A percentile compares a stretch with the other conserved stretches of the same genome.
Conservation (phyloP, 2,113 vertebrate genomes). For the Marmota monax region DNA sequence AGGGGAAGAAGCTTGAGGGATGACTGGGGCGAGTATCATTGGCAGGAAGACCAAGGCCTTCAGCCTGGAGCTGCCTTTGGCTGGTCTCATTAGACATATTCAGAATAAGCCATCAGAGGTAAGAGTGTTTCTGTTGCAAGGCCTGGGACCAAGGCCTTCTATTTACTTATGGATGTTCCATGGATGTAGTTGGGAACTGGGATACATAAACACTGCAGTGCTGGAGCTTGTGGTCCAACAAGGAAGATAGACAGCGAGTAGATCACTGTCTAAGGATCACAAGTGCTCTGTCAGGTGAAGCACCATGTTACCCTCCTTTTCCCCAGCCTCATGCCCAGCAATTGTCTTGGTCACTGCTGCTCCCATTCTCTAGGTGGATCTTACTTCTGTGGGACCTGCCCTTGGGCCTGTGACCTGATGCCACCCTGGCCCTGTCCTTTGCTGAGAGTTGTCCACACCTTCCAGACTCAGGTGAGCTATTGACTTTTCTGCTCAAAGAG, state of each 20-base stretch:
- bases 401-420: not conserved
- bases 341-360: not conserved
- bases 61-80: not conserved
- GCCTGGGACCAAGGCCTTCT: not conserved
- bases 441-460: not conserved
- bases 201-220: not conserved
- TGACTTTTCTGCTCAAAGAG: not conserved
- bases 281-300: not conserved
- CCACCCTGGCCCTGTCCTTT: not conserved
- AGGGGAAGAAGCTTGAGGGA: not conserved
- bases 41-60: not conserved
- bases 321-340: not conserved
- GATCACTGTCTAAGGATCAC: not conserved
- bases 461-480: not conserved
- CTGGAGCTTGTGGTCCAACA: not conserved
- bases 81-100: not conserved
- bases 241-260: not conserved
- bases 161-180: not conserved
- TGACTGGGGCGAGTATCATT: not conserved
- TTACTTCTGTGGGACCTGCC: not conserved
- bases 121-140: not conserved
- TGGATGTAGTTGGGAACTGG: not conserved
- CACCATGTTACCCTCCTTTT: rapidly evolving
- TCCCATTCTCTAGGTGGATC: not conserved
- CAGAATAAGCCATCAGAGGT: not conserved